phyloP scores from a whole-genome alignment of 2,797 vertebrate genomes.

The Hipposideros larvatus region DNA sequence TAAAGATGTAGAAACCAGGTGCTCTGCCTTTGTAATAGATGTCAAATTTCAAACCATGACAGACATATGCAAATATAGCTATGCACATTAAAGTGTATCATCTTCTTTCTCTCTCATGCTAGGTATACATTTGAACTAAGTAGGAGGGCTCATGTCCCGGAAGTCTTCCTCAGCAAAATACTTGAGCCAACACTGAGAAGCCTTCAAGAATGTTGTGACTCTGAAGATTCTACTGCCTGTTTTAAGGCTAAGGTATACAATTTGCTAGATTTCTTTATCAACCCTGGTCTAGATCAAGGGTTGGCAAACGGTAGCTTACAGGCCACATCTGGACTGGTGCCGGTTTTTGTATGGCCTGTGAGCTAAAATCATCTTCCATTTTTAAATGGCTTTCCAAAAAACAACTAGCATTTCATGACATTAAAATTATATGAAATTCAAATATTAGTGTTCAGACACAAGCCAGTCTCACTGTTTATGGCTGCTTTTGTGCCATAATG shows the following conservation, averaged over 20 bases:
- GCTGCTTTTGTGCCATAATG: neutral
- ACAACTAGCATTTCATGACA: neutral
- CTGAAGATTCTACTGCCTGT: slow-evolving; percentile 79
- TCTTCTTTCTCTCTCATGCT: neutral
- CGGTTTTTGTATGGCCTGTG: neutral
- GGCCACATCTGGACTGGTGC: neutral
- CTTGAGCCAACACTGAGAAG: slow-evolving; percentile 55
- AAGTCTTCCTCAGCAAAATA: slow-evolving; percentile 85
- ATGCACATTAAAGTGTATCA: neutral
- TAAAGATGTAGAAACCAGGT: neutral
- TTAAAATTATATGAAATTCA: slow-evolving; percentile 3
- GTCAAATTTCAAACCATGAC: neutral
- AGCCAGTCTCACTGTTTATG: neutral
- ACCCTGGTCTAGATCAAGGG: accelerated
- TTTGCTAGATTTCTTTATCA: accelerated
- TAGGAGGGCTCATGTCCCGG: slow-evolving; percentile 84
- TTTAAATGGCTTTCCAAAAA: neutral
- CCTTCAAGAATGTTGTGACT: slow-evolving; percentile 84
- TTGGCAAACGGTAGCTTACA: neutral
- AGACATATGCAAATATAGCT: neutral
- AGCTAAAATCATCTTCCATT: neutral
- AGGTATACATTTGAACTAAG: slow-evolving; percentile 88
- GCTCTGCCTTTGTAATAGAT: neutral
- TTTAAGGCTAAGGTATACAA: slow-evolving; percentile 84
- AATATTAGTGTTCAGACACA: neutral